Conservation (phyloP, 2,113 vertebrate genomes). For the Rhadina sibilatrix region DNA sequence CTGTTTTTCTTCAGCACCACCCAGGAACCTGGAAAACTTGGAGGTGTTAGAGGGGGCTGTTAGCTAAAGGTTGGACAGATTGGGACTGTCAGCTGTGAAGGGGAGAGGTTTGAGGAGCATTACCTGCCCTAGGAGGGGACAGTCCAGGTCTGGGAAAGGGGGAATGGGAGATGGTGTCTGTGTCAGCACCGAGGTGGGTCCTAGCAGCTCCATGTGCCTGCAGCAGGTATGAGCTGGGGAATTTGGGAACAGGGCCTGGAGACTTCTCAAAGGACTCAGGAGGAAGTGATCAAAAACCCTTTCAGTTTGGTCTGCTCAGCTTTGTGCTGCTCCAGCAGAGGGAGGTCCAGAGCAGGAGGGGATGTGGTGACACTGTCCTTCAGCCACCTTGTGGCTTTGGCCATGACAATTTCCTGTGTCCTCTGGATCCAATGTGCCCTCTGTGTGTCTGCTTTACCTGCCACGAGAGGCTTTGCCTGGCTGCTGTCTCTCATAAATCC, state of each 20-base stretch:
- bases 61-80: not conserved
- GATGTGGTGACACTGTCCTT: not conserved
- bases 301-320: not conserved
- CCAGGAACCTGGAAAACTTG: not conserved
- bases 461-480: not conserved
- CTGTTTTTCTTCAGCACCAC: not conserved
- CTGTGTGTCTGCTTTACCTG: not conserved
- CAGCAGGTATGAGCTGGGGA: accelerated
- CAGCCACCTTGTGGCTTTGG: not conserved
- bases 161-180: accelerated
- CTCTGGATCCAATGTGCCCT: not conserved
- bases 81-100: not conserved
- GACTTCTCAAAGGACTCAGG: not conserved
- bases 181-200: accelerated
- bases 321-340: not conserved
- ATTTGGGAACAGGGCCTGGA: not conserved
- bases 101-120: not conserved
- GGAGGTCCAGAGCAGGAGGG: not conserved
- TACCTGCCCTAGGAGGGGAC: not conserved
- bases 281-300: not conserved
- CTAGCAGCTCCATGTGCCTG: not conserved
- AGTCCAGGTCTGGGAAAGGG: not conserved
- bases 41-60: not conserved
- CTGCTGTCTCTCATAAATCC: not conserved
- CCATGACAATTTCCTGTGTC: not conserved